Evolutionary conservation across 2,888 invertebrate genomes (phyloP).

Genomic region (Drosophila macrospina): DNA sequence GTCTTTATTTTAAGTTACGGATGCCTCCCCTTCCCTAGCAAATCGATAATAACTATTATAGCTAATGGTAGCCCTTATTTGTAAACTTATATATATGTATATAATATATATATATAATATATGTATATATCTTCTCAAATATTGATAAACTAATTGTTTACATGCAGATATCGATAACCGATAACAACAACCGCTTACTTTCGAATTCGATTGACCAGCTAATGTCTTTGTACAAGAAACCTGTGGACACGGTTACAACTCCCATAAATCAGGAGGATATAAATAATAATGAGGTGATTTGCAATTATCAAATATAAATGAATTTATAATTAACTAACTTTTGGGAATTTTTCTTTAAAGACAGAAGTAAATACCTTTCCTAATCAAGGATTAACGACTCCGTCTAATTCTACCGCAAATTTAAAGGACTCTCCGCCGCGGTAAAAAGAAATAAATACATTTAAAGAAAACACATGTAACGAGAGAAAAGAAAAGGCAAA

Average conservation of each 20-base stretch:
- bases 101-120: no score
- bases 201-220: slow-evolving; percentile 52
- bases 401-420: slow-evolving; percentile 8
- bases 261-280: slow-evolving; percentile 2
- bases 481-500: not conserved
- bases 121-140: not conserved
- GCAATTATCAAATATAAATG: not conserved
- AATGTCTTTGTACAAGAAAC: slow-evolving; percentile 45
- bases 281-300: slow-evolving; percentile 15
- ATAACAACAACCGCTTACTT: slow-evolving; percentile 46
- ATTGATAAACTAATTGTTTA: not conserved
- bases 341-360: not conserved
- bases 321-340: not conserved
- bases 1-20: no score
- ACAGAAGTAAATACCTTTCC: slow-evolving; percentile 2
- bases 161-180: slow-evolving; percentile 38
- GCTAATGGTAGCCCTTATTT: no score
- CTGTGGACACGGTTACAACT: slow-evolving; percentile 11
- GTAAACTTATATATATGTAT: no score
- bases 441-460: slow-evolving; percentile 7
- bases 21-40: no score
- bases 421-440: slow-evolving; percentile 2
- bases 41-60: no score
- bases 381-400: slow-evolving; percentile 6
- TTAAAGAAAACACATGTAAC: not conserved